A percentile compares a stretch with the other conserved stretches of the same genome.
Evolutionary conservation across 2,888 invertebrate species (phyloP).

Genomic region (Epinotia ramella): DNA sequence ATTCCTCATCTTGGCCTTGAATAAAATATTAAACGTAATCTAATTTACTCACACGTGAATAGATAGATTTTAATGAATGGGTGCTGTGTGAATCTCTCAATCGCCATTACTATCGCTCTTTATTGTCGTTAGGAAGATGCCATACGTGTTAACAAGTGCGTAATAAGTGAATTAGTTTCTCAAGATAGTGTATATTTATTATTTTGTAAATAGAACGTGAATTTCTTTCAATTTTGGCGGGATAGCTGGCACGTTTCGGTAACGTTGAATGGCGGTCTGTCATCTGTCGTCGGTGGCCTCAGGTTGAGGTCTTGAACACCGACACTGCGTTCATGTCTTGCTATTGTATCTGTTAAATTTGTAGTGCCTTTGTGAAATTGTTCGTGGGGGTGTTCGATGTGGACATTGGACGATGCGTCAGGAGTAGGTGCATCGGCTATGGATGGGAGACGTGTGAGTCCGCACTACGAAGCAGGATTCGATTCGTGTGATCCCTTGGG

Average conservation of each 20-base stretch:
- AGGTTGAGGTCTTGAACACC: conserved; percentile 60
- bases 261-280: conserved; percentile 75
- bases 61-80: conserved; percentile 44
- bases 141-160: conserved; percentile 33
- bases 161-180: conserved; percentile 24
- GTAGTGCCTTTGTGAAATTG: conserved; percentile 75
- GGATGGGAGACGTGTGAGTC: conserved; percentile 79
- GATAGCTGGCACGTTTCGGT: conserved; percentile 71
- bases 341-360: conserved; percentile 73
- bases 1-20: conserved; percentile 36
- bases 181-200: conserved; percentile 52
- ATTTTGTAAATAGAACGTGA: conserved; percentile 63
- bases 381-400: conserved; percentile 68
- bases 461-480: conserved; percentile 79
- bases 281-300: conserved; percentile 76
- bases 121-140: conserved; percentile 23
- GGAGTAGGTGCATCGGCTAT: conserved; percentile 74
- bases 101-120: conserved; percentile 54
- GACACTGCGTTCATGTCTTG: conserved; percentile 67
- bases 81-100: conserved; percentile 45
- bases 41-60: conserved; percentile 44
- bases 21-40: conserved; percentile 42
- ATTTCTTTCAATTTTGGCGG: conserved; percentile 80
- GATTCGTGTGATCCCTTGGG: conserved; percentile 79
- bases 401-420: conserved; percentile 76